These are phyloP conservation scores for Subacronicta megacephala DNA, from an alignment of 2,888 invertebrate genomes.

Conservation along the genomic window DNA sequence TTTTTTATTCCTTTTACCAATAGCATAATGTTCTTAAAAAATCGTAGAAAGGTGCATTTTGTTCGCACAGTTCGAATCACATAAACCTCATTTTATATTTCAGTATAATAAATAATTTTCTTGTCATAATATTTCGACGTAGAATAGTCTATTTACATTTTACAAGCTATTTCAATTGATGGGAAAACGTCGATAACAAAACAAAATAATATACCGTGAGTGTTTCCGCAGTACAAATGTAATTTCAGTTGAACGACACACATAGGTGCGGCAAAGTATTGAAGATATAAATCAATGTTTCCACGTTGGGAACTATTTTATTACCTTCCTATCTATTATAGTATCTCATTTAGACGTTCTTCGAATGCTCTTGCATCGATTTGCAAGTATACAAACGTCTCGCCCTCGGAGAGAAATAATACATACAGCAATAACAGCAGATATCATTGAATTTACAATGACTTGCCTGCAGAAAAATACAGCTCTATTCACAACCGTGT, in stretches of 20 bases:
- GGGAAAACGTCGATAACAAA: constrained; percentile 21
- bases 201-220: constrained; percentile 33
- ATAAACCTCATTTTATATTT: background rate
- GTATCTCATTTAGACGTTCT: constrained; percentile 36
- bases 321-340: constrained; percentile 24
- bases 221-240: constrained; percentile 24
- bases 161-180: constrained; percentile 32
- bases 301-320: constrained; percentile 38
- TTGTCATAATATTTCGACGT: constrained; percentile 5
- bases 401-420: constrained; percentile 27
- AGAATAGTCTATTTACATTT: constrained; percentile 34
- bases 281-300: constrained; percentile 41
- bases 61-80: no score
- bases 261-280: constrained; percentile 29
- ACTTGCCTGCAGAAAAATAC: constrained; percentile 42
- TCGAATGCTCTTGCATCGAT: constrained; percentile 25
- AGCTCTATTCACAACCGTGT: constrained; percentile 21
- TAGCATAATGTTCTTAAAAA: no score
- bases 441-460: constrained; percentile 43
- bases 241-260: constrained; percentile 26
- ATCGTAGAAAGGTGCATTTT: no score
- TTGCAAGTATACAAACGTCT: constrained; percentile 29
- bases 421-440: constrained; percentile 40
- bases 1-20: no score
- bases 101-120: constrained; percentile 2